Base-by-base conservation (phyloP, 2,113 vertebrate species). In the Pavo muticus region DNA sequence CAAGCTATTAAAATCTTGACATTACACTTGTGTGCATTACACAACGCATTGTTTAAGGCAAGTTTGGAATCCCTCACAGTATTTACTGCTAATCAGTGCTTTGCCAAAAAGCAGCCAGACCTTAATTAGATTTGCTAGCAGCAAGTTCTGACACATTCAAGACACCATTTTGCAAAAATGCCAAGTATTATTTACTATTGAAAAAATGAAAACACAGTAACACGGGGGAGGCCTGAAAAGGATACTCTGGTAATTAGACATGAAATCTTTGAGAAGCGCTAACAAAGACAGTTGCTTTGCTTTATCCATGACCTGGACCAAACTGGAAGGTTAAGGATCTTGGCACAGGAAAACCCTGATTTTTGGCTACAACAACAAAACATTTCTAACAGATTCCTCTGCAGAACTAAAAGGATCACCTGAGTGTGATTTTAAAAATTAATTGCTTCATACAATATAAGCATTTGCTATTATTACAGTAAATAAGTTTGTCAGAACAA, bases 401-500 rank as follows among this genome's bases (percentile, higher is more conserved):
- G 56, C 16, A 68, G 59, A n/a, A 71, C 47, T 21, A 30, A 80
- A 59, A 15, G 37, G 25, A n/a, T 67, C 42, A 57, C 69, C 50
- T 52, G 25, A 50, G 25, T 29, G 35, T 63, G 21, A 78, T 52
- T 95, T 95, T 91, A 50, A 60, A 91, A 78, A 87, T 39, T 69
- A 61, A 63, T 57, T 69, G 92, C 78, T 88, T 57, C 73, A 65
- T 79, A 50, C 32, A 76, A 50, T 77, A 44, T 73, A 81, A 93
- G 52, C 59, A 91, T 91, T 96, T 81, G 35, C 68, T 94, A 16
- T 74, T 87, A 47, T 83, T 86, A 85, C 57, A 76, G 75, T 75
- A 88, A 94, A 78, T 76, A 87, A 86, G 19, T 44, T 89, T 94
- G 88, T 68, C 90, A 95, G 68, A 72, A 72, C 44, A 96, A 88